These are phyloP conservation scores for Danio rerio DNA, from an alignment of 2,113 vertebrate genomes.

Conservation along the genomic window GRCz12tu NC_133196.1:25518001-25518500, in stretches of 20 bases:
- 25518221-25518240: too few species aligned
- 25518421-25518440: too few species aligned
- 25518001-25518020: conserved; percentile 46
- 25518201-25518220: too few species aligned
- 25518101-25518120: neutral
- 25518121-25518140: conserved; percentile 9
- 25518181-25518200: conserved; percentile 9
- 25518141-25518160: conserved; percentile 16
- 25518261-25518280: conserved; percentile 18
- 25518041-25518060: conserved; percentile 14
- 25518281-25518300: conserved; percentile 15
- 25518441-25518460: too few species aligned
- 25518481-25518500: too few species aligned
- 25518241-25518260: conserved; percentile 18
- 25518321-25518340: conserved; percentile 24
- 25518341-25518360: conserved; percentile 42
- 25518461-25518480: too few species aligned
- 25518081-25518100: neutral
- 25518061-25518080: conserved; percentile 7
- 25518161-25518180: neutral
- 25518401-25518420: too few species aligned
- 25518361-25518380: neutral
- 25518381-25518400: too few species aligned
- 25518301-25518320: neutral
- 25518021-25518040: conserved; percentile 21